Base-by-base conservation (phyloP, 2,888 invertebrate genomes). In the Muschampia plurimacula region DNA sequence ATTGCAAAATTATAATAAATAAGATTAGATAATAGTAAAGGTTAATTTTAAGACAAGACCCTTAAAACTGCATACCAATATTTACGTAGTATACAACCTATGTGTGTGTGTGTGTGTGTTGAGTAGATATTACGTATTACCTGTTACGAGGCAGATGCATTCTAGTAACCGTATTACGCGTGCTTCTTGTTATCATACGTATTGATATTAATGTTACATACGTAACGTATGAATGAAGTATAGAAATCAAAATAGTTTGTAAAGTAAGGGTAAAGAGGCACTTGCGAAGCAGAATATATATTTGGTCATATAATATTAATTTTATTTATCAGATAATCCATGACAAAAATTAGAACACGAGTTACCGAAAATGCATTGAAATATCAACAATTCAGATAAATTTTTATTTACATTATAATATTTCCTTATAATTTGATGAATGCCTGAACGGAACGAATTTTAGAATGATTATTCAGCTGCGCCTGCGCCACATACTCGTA, bases 401-500 rank as follows among this genome's bases (percentile, higher is more conserved):
- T 10, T 41, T 41, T 41, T 41, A 41, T 41, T 41, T 41, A 10
- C 15, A 7, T 52, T 2, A 22, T 22, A 22, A 22, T 55, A 13
- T 22, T 22, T 22, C n/a, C 15, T n/a, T 15, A 57, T 28, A 57
- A 28, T 36, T 59, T 62, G 12, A 12, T 39, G 22, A 41, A 4
- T 41, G 60, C 8, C 13, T 60, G 64, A 65, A 5, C 6, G 32
- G 44, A 55, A 28, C 32, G 55, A 15, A 49, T 36, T 60, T 12
- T 49, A 46, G 59, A 68, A 44, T 60, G n/a, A 60, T 49, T 28
- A 49, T 49, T 41, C 44, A 7, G 55, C 28, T 28, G 49, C 36
- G 81, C 80, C 76, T 77, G 83, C 79, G 78, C 65, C 49, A 64
- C 77, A 81, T 80, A 81, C 80, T 57, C 32, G 57, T 13, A 59